Evolutionary conservation across 1,140 invertebrate species (phyloP), one percentile per base, ranked within the genome.

Genomic region (Cydia splendana): DNA sequence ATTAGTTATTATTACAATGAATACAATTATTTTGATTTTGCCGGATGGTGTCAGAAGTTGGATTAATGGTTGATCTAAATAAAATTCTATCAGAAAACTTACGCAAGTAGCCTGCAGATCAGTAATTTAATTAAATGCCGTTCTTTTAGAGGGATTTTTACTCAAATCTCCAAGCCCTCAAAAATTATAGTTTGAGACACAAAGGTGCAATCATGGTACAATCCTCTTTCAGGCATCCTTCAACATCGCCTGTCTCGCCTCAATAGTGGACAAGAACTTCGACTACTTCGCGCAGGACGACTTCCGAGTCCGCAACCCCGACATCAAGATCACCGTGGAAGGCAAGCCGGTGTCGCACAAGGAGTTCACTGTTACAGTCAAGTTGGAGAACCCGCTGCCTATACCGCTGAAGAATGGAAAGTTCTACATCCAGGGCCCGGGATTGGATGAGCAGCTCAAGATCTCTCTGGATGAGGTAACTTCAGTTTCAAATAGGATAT

Each of bases 271-370:
- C 67, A 98, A 96, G 0, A 95, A 97, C 65, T 98, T 96, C 85
- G 97, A 98, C 85, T 98, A 97, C 86, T 98, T 97, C 83, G 97
- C 97, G 0, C 96, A 98, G 92, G 97, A 98, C 84, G 97, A 98
- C 90, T 98, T 98, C 85, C 95, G 97, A 79, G 96, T 98, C 2
- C 93, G 97, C 24, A 98, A 98, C 85, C 98, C 98, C 0, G 97
- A 98, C 85, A 97, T 98, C 53, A 96, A 96, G 88, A 96, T 98
- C 76, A 94, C 94, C 82, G 86, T 95, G 13, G 92, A 95, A 84
- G 95, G 94, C 0, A 94, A 95, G 20, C 95, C 97, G 1, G 86
- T 95, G 0, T 95, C 96, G 10, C 95, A 94, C 5, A 89, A 96
- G 82, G 94, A 95, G 78, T 94, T 97, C 24, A 94, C 94, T 51